A percentile compares a stretch with the other conserved stretches of the same genome.
Evolutionary conservation across 1,140 invertebrate genomes (phyloP).

Genomic region (Drosophila dunni): DNA sequence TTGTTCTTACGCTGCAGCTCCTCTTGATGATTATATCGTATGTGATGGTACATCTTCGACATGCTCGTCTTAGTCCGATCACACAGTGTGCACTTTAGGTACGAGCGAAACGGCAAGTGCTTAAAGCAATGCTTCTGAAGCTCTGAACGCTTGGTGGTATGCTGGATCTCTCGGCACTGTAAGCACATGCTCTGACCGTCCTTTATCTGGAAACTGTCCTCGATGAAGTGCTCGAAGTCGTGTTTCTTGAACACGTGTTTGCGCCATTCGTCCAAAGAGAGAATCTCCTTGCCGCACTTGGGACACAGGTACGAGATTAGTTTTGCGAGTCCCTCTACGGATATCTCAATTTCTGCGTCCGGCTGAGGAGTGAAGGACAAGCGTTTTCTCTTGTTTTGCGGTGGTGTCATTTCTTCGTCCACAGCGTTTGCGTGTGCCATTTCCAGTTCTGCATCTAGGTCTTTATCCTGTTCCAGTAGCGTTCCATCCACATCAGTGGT

Average conservation of each 20-base stretch:
- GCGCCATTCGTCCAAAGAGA: conserved; percentile 65
- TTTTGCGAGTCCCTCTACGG: conserved; percentile 41
- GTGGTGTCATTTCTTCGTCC: conserved; percentile 8
- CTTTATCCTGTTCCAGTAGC: no score
- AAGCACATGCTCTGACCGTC: conserved; percentile 61
- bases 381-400: conserved; percentile 45
- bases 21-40: conserved; percentile 69
- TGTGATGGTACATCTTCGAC: conserved; percentile 72
- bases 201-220: conserved; percentile 69
- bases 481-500: conserved; percentile 20
- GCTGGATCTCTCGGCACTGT: conserved; percentile 58
- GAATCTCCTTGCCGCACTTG: conserved; percentile 71
- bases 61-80: conserved; percentile 75
- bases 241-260: conserved; percentile 72
- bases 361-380: conserved; percentile 22
- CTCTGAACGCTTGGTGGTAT: conserved; percentile 53
- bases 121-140: conserved; percentile 77
- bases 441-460: no score
- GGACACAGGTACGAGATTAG: conserved; percentile 68
- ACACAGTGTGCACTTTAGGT: conserved; percentile 73
- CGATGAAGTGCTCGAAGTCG: conserved; percentile 72
- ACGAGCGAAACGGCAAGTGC: conserved; percentile 73
- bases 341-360: conserved; percentile 41
- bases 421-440: no score
- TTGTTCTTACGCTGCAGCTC: conserved; percentile 67